Evolutionary conservation across 2,797 vertebrate species (phyloP).

Genomic region (Luscinia luscinia): DNA sequence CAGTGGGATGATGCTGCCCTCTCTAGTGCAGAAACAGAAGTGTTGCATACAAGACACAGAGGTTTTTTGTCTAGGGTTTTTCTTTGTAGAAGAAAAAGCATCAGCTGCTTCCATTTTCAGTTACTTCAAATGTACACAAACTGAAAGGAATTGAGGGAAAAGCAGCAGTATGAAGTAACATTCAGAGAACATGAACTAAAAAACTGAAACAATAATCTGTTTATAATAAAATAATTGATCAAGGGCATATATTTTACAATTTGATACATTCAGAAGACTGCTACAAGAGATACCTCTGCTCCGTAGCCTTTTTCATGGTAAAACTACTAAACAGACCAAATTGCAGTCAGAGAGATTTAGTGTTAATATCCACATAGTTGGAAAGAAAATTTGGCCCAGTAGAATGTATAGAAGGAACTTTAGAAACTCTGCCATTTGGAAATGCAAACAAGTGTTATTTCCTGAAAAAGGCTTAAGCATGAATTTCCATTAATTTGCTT

Average conservation of each 20-base stretch:
- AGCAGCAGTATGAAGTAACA: background rate
- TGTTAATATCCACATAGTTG: background rate
- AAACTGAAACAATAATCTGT: background rate
- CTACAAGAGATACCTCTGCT: background rate
- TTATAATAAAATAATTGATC: background rate
- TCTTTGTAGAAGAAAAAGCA: background rate
- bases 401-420: background rate
- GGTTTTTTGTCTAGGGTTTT: fast-evolving
- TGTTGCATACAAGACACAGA: background rate
- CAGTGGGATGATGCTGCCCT: slow-evolving; percentile 24
- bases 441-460: background rate
- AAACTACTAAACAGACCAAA: background rate
- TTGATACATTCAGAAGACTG: background rate
- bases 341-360: background rate
- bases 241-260: background rate
- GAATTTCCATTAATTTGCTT: background rate
- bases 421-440: background rate
- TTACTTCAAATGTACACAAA: background rate
- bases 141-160: background rate
- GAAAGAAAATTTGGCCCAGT: background rate
- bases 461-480: background rate
- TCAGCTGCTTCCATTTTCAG: background rate
- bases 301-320: background rate
- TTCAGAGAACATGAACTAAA: background rate
- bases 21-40: slow-evolving; percentile 20